Evolutionary conservation across 2,113 vertebrate genomes (phyloP), one percentile per base, ranked within the genome.

Genomic region (Vireo altiloquus): DNA sequence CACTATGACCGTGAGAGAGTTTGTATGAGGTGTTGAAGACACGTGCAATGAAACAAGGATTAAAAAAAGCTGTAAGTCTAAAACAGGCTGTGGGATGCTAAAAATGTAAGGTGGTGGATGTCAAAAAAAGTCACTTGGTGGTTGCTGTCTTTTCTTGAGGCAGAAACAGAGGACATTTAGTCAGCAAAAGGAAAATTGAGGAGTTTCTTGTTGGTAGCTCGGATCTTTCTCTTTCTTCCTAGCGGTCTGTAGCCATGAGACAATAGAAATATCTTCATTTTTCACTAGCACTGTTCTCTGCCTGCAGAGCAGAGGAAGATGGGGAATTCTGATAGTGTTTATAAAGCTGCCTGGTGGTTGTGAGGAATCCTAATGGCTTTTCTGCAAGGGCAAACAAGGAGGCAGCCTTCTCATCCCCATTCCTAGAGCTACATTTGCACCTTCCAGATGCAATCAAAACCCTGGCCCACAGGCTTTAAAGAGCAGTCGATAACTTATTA

Each of bases 401-500:
- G 40, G 5, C 28, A 76, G 39, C 49, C 28, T 79, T 53, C 70
- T 72, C 18, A 31, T 68, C 57, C 15, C 8, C 28, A 0, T 69
- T 77, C 54, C 54, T 70, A 21, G 72, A 61, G 46, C 60, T 65
- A 5, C 33, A 25, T 65, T 74, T 40, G 12, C 39, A 39, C 64
- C 64, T 78, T 74, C 11, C n/a, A 70, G 54, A 52, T 68, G 47
- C 35, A 37, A 33, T 66, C 61, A 28, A 83, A 90, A 27, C 56
- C 56, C 52, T 24, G 54, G 63, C 52, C 75, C 90, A 27, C 35
- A 49, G 0, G 5, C 63, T 83, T 76, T 44, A 16, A 70, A 71
- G 54, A 88, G 35, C 52, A 39, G 71, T 88, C 77, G 79, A 76
- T 83, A 88, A 75, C 71, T 93, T 90, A 66, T 86, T 95, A 89